A percentile compares a stretch with the other conserved stretches of the same genome.
phyloP scores from a whole-genome alignment of 1,140 invertebrate species.

The Sitodiplosis mosellana region DNA sequence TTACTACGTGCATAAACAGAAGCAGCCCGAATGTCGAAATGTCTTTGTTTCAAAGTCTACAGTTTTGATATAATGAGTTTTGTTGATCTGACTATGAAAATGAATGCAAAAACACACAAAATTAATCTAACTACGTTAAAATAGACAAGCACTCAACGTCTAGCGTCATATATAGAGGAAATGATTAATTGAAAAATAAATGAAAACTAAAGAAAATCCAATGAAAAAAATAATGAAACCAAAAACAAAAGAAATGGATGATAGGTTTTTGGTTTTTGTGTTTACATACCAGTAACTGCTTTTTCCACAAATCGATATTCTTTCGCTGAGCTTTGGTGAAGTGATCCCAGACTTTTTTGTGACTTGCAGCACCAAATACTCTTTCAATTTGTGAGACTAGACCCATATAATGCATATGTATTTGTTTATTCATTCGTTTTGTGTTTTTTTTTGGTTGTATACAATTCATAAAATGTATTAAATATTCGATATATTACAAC shows the following conservation, averaged over 20 bases:
- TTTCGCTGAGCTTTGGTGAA: constrained; percentile 96
- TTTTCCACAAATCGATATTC: constrained; percentile 95
- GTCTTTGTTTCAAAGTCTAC: neutral
- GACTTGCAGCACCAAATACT: constrained; percentile 81
- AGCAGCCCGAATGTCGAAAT: neutral
- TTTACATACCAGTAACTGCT: constrained; percentile 84
- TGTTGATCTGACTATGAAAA: no score
- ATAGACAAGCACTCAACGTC: neutral
- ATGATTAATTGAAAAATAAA: no score
- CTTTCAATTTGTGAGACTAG: constrained; percentile 95
- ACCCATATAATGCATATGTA: constrained; percentile 9
- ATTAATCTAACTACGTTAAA: neutral
- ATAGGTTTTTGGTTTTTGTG: neutral
- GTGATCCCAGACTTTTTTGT: constrained; percentile 98
- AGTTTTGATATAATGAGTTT: no score
- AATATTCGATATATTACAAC: no score
- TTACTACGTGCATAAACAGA: neutral
- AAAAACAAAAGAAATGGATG: neutral
- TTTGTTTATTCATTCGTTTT: constrained; percentile 8
- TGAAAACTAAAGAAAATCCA: no score
- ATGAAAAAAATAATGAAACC: neutral
- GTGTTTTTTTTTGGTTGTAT: constrained; percentile 14
- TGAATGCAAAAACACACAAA: neutral
- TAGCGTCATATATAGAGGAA: no score
- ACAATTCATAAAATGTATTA: neutral